These are phyloP conservation scores for Serilophus lunatus DNA, from an alignment of 2,113 vertebrate genomes.

Conservation along the genomic window DNA sequence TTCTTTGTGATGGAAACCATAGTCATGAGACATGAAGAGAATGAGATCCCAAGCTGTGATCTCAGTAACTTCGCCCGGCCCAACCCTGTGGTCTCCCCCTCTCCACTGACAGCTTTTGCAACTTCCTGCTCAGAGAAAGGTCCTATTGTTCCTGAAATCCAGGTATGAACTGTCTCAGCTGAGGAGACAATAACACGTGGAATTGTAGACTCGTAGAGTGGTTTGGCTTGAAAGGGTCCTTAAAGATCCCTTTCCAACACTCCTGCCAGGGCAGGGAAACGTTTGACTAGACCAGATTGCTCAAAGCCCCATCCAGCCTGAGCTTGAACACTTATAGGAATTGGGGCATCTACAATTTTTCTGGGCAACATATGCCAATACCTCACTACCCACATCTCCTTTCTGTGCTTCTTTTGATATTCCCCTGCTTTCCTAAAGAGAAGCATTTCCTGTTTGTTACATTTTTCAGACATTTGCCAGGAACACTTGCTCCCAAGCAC, in stretches of 20 bases:
- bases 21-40: conserved; percentile 96
- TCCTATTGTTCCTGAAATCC: conserved; percentile 91
- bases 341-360: neutral
- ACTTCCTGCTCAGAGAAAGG: conserved; percentile 89
- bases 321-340: neutral
- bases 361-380: neutral
- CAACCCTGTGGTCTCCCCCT: conserved; percentile 87
- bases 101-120: conserved; percentile 90
- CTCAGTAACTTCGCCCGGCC: conserved; percentile 95
- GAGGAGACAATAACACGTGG: neutral
- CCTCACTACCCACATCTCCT: neutral
- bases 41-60: conserved; percentile 97
- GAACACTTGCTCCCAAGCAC: accelerated
- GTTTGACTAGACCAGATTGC: neutral
- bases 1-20: conserved; percentile 99
- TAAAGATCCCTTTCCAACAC: neutral
- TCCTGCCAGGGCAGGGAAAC: neutral
- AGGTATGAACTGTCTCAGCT: conserved; percentile 71
- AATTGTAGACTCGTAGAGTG: neutral
- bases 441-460: neutral
- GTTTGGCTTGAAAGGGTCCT: neutral
- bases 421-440: neutral
- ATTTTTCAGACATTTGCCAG: neutral
- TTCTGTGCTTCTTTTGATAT: neutral
- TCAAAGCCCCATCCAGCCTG: neutral